Evolutionary conservation across 1,140 invertebrate species (phyloP).

Genomic region (Solenopsis invicta): DNA sequence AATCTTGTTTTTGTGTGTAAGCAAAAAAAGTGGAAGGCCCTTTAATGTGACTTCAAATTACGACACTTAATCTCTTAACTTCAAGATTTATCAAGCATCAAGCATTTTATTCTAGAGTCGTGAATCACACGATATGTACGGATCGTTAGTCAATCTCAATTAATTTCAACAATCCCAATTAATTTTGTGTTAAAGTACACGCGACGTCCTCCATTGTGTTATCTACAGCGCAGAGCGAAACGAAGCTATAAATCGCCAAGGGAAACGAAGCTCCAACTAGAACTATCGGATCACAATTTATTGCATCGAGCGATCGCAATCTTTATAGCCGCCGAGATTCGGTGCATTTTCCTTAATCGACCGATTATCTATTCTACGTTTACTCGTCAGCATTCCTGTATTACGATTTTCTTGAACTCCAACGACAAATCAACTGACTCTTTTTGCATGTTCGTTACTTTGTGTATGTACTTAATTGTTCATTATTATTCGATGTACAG

Average conservation of each 20-base stretch:
- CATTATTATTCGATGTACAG: not conserved
- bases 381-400: not conserved
- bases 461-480: conserved; percentile 1
- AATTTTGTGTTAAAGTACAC: conserved; percentile 44
- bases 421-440: not conserved
- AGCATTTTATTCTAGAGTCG: not conserved
- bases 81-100: not conserved
- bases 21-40: no score
- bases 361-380: not conserved
- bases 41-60: not conserved
- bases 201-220: conserved; percentile 27
- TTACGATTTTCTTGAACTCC: not conserved
- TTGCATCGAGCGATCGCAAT: conserved; percentile 30
- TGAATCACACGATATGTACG: conserved; percentile 23
- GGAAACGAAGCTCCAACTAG: conserved; percentile 40
- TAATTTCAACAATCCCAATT: conserved; percentile 37
- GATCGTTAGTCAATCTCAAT: conserved; percentile 46
- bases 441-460: not conserved
- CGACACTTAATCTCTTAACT: not conserved
- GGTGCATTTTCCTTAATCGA: conserved; percentile 19
- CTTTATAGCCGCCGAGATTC: conserved; percentile 33
- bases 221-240: conserved; percentile 5
- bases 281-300: conserved; percentile 55
- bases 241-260: conserved; percentile 52
- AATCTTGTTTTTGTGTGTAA: no score